These are phyloP conservation scores for Venusia cambrica DNA, from an alignment of 2,888 invertebrate genomes.

Conservation along the genomic window DNA sequence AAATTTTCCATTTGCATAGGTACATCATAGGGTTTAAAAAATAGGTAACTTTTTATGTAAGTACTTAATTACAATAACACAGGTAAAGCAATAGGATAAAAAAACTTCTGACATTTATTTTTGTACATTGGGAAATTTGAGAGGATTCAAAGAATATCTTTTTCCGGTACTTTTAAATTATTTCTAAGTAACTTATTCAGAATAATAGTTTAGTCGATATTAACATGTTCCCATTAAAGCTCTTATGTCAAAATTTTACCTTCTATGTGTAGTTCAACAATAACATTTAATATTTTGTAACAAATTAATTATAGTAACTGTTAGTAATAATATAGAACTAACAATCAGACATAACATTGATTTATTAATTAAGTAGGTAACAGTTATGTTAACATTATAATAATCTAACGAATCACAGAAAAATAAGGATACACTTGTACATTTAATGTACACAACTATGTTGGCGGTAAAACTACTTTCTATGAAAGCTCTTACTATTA, in stretches of 20 bases:
- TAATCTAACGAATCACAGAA: conserved; percentile 23
- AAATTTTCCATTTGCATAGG: neutral
- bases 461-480: conserved; percentile 13
- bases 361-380: conserved; percentile 1
- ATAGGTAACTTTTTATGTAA: conserved; percentile 13
- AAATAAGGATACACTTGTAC: conserved; percentile 31
- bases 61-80: conserved; percentile 5
- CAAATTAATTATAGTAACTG: neutral
- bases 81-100: too few species aligned
- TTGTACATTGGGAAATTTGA: too few species aligned
- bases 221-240: conserved; percentile 23
- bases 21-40: conserved; percentile 22
- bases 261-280: conserved; percentile 21
- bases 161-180: conserved; percentile 5
- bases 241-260: conserved; percentile 24
- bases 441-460: conserved; percentile 34
- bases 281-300: conserved; percentile 7
- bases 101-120: too few species aligned
- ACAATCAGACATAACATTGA: too few species aligned
- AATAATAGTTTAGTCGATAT: conserved; percentile 13
- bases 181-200: conserved; percentile 13
- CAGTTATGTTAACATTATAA: conserved; percentile 11
- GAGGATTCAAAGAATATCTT: conserved; percentile 6
- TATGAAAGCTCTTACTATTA: conserved; percentile 20
- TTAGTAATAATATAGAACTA: conserved; percentile 1